Conservation (phyloP, 1,140 invertebrate genomes). For the Ectropis grisescens region DNA sequence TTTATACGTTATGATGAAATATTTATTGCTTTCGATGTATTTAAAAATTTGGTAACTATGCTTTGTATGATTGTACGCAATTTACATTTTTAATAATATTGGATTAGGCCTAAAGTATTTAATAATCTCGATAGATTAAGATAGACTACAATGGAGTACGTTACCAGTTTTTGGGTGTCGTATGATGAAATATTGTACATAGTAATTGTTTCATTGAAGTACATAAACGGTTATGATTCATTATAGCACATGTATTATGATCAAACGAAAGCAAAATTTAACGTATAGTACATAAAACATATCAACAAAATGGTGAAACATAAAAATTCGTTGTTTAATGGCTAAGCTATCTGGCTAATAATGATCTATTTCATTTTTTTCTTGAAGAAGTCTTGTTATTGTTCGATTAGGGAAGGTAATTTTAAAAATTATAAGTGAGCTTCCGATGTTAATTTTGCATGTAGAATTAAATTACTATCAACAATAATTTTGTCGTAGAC, state of each 20-base stretch:
- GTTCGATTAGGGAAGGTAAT: not conserved
- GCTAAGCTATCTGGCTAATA: not conserved
- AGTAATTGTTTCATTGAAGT: slow-evolving; percentile 22
- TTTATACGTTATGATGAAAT: too few species aligned
- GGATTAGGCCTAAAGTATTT: slow-evolving; percentile 42
- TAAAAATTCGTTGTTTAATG: not conserved
- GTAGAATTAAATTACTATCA: slow-evolving; percentile 16
- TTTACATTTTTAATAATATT: slow-evolving; percentile 20
- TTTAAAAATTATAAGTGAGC: slow-evolving; percentile 15
- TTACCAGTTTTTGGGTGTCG: slow-evolving; percentile 49
- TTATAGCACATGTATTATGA: slow-evolving; percentile 39
- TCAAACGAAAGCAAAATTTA: slow-evolving; percentile 22
- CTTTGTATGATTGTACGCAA: slow-evolving; percentile 15
- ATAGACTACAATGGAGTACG: slow-evolving; percentile 8
- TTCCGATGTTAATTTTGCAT: slow-evolving; percentile 44
- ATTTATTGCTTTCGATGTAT: too few species aligned
- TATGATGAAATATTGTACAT: slow-evolving; percentile 29
- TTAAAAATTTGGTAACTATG: too few species aligned
- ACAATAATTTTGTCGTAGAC: slow-evolving; percentile 44
- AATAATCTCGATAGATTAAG: slow-evolving; percentile 42
- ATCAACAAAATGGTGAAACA: slow-evolving; percentile 44
- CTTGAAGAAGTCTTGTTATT: not conserved
- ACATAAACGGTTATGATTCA: slow-evolving; percentile 36
- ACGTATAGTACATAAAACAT: slow-evolving; percentile 63
- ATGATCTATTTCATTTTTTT: not conserved